Evolutionary conservation across 1,140 invertebrate species (phyloP), one percentile per base, ranked within the genome.

Genomic region (Aphaenogaster rudis): DNA sequence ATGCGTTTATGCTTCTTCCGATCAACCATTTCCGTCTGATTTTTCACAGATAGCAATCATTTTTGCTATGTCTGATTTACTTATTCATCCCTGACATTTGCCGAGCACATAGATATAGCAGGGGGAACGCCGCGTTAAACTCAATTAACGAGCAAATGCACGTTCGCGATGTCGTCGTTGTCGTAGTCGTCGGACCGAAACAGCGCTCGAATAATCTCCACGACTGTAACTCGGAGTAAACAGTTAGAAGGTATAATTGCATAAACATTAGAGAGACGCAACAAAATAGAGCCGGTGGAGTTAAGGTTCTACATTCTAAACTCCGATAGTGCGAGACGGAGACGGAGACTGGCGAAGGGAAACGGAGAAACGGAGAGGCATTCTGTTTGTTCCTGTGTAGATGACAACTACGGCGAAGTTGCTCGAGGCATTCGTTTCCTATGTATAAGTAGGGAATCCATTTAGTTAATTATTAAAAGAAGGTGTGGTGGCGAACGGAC

Each of bases 401-500:
- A 88, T 66, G 21, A 21, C 71, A 39, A 67, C 45, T 54, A 28
- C 9, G 52, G n/a, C 67, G 42, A 57, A 90, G 52, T 76, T 42
- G 61, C 21, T 76, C 57, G 59, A 50, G 17, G 57, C 11, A 28
- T 33, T 63, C 52, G 59, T 74, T 85, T 48, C 54, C 84, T 84
- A 82, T 64, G 85, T 57, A 67, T 67, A 88, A 91, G 45, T 72
- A 84, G 15, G 50, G 72, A 89, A 82, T 88, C 50, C 13, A 72
- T 86, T 89, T 66, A 79, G 86, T 89, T 93, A 94, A 95, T 95
- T 95, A 94, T 93, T 28, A 91, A 91, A 93, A 92, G 94, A 94
- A 95, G 94, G 95, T 94, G 94, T 95, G 94, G 94, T 94, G 88
- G 90, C 89, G 66, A 94, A 85, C 86, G 72, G 91, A 95, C 95